Evolutionary conservation across 2,888 invertebrate species (phyloP), one percentile per base, ranked within the genome.

Genomic region (Balanococcus diminutus): DNA sequence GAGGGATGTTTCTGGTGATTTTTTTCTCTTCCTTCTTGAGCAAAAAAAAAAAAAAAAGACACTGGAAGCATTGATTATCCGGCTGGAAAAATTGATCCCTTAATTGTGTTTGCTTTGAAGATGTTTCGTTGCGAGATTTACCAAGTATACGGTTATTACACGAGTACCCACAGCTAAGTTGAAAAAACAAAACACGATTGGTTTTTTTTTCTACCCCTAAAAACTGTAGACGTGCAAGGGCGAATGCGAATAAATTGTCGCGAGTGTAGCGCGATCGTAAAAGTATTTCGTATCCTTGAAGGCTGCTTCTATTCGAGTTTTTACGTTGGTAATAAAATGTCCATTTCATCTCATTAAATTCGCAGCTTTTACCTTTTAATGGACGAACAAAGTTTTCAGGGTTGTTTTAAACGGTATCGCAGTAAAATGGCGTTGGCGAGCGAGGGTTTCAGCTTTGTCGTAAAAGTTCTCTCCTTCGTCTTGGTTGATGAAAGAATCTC

Each of bases 351-450:
- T 67, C 67, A 67, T 67, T 67, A 67, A 67, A 67, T 67, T 67
- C 67, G 67, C 67, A 67, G 67, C 67, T 67, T 67, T 67, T 67
- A 67, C 67, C 67, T 67, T 67, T 67, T 67, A 67, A 67, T 28
- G 28, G 67, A 28, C 5, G 67, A 67, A 28, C 67, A 28, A 28
- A 67, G 67, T 67, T 67, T 67, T 67, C 67, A 67, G 67, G 67
- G 67, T 67, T 67, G 28, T 67, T 67, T 67, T 67, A 67, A 67
- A 67, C 28, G 67, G 14, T 28, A 22, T 67, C 28, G 25, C 67
- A 28, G 28, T 67, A 28, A 28, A 67, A 4, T 28, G 2, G n/a
- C 1, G 14, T 56, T 2, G 5, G n/a, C 22, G 22, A 22, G 8
- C 22, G 56, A 19, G 22, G 9, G 1, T 56, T 22, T 46, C n/a